Percentiles rank a stretch among this genome's conserved stretches.
These are phyloP conservation scores for Rachycentron canadum DNA, from an alignment of 2,797 vertebrate species.

Conservation along the genomic window DNA sequence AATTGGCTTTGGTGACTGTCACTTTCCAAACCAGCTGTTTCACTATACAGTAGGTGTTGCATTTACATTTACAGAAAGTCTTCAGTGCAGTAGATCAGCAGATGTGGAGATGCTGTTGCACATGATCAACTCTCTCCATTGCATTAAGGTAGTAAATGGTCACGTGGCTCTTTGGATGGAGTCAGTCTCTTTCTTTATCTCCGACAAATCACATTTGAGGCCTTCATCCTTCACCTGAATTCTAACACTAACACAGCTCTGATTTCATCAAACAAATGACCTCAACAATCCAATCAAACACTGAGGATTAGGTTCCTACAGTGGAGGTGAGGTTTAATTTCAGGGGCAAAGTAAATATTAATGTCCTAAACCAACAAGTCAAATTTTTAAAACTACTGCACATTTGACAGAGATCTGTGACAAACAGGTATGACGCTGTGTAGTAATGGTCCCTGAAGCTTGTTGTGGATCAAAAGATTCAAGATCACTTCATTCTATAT, in stretches of 20 bases:
- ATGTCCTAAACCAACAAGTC: not conserved
- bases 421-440: slow-evolving; percentile 5
- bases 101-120: not conserved
- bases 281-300: slow-evolving; percentile 16
- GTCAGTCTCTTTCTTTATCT: slow-evolving; percentile 12
- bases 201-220: not conserved
- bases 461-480: slow-evolving; percentile 26
- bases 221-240: slow-evolving; percentile 4
- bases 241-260: not conserved
- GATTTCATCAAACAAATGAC: slow-evolving; percentile 15
- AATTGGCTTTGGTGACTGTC: not conserved
- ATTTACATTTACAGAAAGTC: too few species aligned
- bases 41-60: not conserved
- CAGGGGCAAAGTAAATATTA: not conserved
- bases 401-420: slow-evolving; percentile 8
- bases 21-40: not conserved
- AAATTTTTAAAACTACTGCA: not conserved
- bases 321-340: not conserved
- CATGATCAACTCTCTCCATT: not conserved
- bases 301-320: not conserved
- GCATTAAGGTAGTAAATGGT: slow-evolving; percentile 8
- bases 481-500: slow-evolving; percentile 38
- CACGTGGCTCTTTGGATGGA: slow-evolving; percentile 3
- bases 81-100: too few species aligned
- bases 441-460: slow-evolving; percentile 39